Evolutionary conservation across 2,113 vertebrate species (phyloP), one percentile per base, ranked within the genome.

Genomic region (Eolophus roseicapilla): DNA sequence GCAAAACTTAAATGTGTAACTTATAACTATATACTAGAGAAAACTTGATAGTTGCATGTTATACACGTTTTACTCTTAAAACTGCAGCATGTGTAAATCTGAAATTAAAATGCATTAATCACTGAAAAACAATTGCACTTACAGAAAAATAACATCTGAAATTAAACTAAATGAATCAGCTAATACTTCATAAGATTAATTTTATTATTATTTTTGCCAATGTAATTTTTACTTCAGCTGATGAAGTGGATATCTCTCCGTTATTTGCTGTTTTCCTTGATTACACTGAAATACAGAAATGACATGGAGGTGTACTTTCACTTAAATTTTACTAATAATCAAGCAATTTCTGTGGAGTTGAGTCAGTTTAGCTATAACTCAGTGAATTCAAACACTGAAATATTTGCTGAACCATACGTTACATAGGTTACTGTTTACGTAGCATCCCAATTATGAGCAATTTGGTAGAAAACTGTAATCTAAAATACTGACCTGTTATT

Each of bases 1-100:
- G 11, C 0, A 4, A 70, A 62, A 10, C 2, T 64, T 37, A 33
- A 13, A 20, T 24, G 1, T 62, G 5, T 12, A 50, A 23, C 4
- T n/a, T 55, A 11, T 43, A 57, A 37, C 2, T 71, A 6, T 15
- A 41, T 62, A 44, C 8, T 33, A 27, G 8, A 75, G 35, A 31
- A 74, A 50, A 49, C 3, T 53, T 59, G 11, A 14, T 53, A 28
- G 39, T 31, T 44, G 13, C 23, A 7, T 49, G 8, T 59, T 27
- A 50, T 17, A n/a, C 2, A 29, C 2, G 5, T 70, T 90, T 37
- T 71, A 31, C 17, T 86, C 31, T 87, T 17, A 57, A 71, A 90
- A 57, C 6, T 43, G 5, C 15, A 64, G 10, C 11, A n/a, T 63
- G 33, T 10, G 18, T 47, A 64, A 47, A 55, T 71, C 28, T 64